Evolutionary conservation across 2,888 invertebrate species (phyloP).

Genomic region (Dicranocentrus wangi): DNA sequence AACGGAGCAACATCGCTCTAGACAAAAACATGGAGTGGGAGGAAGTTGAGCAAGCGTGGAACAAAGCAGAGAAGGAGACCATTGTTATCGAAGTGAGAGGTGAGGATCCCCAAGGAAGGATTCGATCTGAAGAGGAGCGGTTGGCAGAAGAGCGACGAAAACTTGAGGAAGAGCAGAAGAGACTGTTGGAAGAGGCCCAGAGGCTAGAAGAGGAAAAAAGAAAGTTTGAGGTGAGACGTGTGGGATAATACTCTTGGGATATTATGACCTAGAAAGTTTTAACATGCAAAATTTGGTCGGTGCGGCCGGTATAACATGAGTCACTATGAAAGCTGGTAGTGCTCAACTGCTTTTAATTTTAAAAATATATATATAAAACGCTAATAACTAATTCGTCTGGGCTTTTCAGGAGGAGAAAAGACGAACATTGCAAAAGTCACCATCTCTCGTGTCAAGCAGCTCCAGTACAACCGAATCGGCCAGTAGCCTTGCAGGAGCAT

Average conservation of each 20-base stretch:
- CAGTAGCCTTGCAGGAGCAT: constrained; percentile 81
- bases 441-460: constrained; percentile 55
- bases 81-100: constrained; percentile 72
- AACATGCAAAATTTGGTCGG: no score
- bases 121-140: constrained; percentile 72
- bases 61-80: constrained; percentile 75
- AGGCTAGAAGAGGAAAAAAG: constrained; percentile 73
- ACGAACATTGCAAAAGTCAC: constrained; percentile 65
- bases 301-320: no score
- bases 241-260: no score
- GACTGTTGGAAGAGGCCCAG: constrained; percentile 73
- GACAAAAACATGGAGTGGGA: constrained; percentile 78
- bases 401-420: constrained; percentile 70
- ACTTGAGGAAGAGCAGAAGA: constrained; percentile 73
- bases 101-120: constrained; percentile 57
- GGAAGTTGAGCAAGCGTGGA: constrained; percentile 79
- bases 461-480: constrained; percentile 70
- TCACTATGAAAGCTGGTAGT: no score
- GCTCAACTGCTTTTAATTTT: no score
- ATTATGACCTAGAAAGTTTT: no score
- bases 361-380: no score
- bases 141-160: constrained; percentile 73
- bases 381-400: background rate
- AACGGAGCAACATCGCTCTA: constrained; percentile 72
- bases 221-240: constrained; percentile 73